Conservation (phyloP, 1,140 invertebrate genomes). For the Phortica variegata region DNA sequence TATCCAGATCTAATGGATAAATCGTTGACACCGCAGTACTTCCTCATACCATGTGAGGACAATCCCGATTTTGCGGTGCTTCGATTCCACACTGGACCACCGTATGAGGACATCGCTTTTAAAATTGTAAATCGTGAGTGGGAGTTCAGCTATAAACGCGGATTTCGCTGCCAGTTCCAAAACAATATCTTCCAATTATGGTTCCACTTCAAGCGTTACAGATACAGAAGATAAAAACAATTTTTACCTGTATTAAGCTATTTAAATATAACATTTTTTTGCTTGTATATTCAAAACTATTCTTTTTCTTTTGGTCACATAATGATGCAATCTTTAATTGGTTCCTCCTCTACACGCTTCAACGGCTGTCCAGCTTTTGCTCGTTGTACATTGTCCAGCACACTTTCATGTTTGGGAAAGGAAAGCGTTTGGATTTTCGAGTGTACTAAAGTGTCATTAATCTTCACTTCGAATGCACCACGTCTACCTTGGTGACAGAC, state of each 20-base stretch:
- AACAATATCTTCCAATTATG: slow-evolving; percentile 99
- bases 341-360: slow-evolving; percentile 56
- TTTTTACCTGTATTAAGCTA: no score
- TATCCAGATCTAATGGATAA: slow-evolving; percentile 99
- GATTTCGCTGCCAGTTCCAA: slow-evolving; percentile 97
- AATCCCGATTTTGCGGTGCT: slow-evolving; percentile 95
- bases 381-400: slow-evolving; percentile 59
- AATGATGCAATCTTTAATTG: slow-evolving; percentile 57
- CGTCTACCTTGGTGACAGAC: slow-evolving; percentile 37
- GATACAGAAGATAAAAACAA: slow-evolving; percentile 83
- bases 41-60: slow-evolving; percentile 84
- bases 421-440: slow-evolving; percentile 63
- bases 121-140: slow-evolving; percentile 99
- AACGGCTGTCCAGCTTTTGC: slow-evolving; percentile 56
- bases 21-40: slow-evolving; percentile 90
- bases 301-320: slow-evolving; percentile 23
- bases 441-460: slow-evolving; percentile 63
- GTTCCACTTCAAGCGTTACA: slow-evolving; percentile 98
- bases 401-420: slow-evolving; percentile 63
- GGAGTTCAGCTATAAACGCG: slow-evolving; percentile 98
- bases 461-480: slow-evolving; percentile 65
- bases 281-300: background rate
- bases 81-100: slow-evolving; percentile 93
- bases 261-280: no score
- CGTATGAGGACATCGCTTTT: slow-evolving; percentile 99